Base-by-base conservation (phyloP, 2,113 vertebrate species). In the Merops nubicus region DNA sequence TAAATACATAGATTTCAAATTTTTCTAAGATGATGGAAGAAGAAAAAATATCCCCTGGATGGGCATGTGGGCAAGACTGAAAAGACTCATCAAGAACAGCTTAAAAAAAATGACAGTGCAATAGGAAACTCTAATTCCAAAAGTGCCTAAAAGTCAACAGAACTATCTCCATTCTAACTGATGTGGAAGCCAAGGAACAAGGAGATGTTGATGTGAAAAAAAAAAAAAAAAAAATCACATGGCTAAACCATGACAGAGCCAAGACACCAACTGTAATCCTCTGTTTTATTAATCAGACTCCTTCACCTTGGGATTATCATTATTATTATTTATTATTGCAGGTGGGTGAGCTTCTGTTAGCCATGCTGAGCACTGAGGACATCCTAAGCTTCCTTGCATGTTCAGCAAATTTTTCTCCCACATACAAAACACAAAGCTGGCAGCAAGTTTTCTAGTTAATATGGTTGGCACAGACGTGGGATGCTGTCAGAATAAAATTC, bases 241-340 rank as follows among this genome's bases (percentile, higher is more conserved):
- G 14, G 9, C 31, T 65, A 54, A 78, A 7, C 48, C n/a, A 56
- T 7, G 28, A 79, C 40, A 80, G 38, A 90, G 59, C 14, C 40
- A 78, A 8, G n/a, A 62, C 23, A 60, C n/a, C 53, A 77, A 29
- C 9, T 15, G 17, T 80, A n/a, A 73, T 57, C 34, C 42, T 73
- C 34, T 20, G n/a, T 6, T 14, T 73, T 0, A 0, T 64, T 83
- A 68, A 40, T 9, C 0, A 2, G 48, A 54, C 14, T 64, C 63
- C 48, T 38, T 42, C n/a, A 10, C n/a, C 50, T 88, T 65, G 17
- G 48, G 42, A 50, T 65, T 48, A 7, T 81, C 64, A n/a, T n/a
- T n/a, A 10, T 53, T 40, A 33, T 2, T 57, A 40, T 29, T 29
- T 79, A 34, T 54, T 63, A 29, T 13, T 67, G 48, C 20, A 82